A percentile compares a stretch with the other conserved stretches of the same genome.
Conservation (phyloP, 1,140 invertebrate genomes). For the Heterodera schachtii region DNA sequence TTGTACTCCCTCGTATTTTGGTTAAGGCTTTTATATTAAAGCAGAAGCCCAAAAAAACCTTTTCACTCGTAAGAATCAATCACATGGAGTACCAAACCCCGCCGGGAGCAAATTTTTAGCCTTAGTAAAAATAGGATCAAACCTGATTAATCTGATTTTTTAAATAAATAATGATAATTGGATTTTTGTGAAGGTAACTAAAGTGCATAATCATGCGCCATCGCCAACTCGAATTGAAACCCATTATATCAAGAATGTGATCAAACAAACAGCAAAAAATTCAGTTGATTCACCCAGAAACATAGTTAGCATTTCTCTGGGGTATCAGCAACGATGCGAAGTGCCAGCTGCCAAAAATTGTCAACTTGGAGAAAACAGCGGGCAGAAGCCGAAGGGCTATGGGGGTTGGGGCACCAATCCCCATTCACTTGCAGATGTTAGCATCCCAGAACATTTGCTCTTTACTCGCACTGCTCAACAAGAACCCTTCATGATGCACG, state of each 20-base stretch:
- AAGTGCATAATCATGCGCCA: conserved; percentile 2
- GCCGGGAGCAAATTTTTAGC: too few species aligned
- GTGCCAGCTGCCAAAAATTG: conserved; percentile 17
- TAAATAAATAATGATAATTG: too few species aligned
- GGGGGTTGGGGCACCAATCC: neutral
- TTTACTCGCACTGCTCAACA: neutral
- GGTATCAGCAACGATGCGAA: conserved; percentile 27
- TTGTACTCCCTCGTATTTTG: too few species aligned
- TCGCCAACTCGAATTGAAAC: conserved; percentile 23
- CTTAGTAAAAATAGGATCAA: too few species aligned
- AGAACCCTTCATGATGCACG: conserved; percentile 16
- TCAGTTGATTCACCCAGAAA: neutral
- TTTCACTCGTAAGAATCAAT: too few species aligned
- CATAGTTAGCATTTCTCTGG: conserved; percentile 2
- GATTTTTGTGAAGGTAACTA: too few species aligned
- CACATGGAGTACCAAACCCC: too few species aligned
- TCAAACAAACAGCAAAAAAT: conserved; percentile 1
- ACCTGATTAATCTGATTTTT: too few species aligned
- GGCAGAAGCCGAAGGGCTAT: neutral
- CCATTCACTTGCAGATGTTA: conserved; percentile 12
- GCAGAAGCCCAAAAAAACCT: too few species aligned
- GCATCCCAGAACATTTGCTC: conserved; percentile 9
- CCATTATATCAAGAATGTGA: neutral
- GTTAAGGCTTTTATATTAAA: too few species aligned
- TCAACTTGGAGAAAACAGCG: conserved; percentile 24